These are phyloP conservation scores for Agrotis clavis DNA, from an alignment of 2,888 invertebrate species.

Conservation along the genomic window DNA sequence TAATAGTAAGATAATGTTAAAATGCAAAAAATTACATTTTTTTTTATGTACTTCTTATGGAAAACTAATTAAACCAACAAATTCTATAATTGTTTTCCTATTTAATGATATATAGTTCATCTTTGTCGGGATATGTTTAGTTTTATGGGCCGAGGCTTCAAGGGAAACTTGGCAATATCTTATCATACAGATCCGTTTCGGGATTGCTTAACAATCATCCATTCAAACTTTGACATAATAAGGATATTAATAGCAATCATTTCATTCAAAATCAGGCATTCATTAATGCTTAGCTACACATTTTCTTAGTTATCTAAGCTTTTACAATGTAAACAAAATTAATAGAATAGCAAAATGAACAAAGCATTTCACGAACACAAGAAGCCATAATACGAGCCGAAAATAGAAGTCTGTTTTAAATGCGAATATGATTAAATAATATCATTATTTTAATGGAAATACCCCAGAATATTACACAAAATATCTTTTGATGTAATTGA, in stretches of 20 bases:
- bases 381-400: background rate
- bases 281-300: background rate
- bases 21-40: too few species aligned
- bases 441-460: background rate
- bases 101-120: too few species aligned
- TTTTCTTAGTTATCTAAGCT: constrained; percentile 5
- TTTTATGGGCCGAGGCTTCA: too few species aligned
- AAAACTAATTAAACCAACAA: too few species aligned
- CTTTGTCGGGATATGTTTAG: too few species aligned
- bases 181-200: too few species aligned
- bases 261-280: background rate
- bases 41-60: too few species aligned
- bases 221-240: background rate
- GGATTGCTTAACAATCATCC: too few species aligned
- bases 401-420: constrained; percentile 14
- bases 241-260: background rate
- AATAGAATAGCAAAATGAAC: constrained; percentile 14
- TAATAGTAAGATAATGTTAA: too few species aligned
- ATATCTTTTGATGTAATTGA: constrained; percentile 1
- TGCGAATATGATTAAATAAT: constrained; percentile 18
- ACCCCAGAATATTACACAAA: background rate
- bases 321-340: background rate
- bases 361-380: constrained; percentile 15
- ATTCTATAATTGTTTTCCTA: too few species aligned
- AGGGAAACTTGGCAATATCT: too few species aligned